Evolutionary conservation across 1,140 invertebrate species (phyloP), one percentile per base, ranked within the genome.

Genomic region (Camponotus floridanus): DNA sequence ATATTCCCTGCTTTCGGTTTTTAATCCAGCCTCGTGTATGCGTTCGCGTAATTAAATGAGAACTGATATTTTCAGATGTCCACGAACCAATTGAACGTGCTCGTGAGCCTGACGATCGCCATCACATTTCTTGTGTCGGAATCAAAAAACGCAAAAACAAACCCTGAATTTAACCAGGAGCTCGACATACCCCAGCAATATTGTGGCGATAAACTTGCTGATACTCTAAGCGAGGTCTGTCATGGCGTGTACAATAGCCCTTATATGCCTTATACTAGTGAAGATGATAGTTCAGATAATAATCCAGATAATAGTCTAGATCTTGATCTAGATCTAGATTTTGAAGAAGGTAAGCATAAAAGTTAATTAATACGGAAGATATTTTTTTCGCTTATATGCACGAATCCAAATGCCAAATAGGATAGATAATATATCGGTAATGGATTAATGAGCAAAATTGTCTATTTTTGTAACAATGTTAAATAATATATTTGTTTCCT

Each of bases 191-290:
- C 85, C 42, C 91, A 91, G 21, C 92, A 92, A 62, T 95, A 95
- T 81, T 95, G 95, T 79, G 95, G 95, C 45, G 88, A 91, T 62
- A 89, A 92, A 76, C 91, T 95, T 39, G 92, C 94, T 3, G 93
- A 91, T 83, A 92, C 92, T 7, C 80, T 95, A n/a, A n/a, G n/a
- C n/a, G n/a, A n/a, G n/a, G n/a, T 95, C 33, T 95, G 95, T 78
- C 89, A 92, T 55, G 94, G 95, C 31, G 86, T 91, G 55, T 95
- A 95, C 68, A n/a, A n/a, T n/a, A n/a, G n/a, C n/a, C n/a, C n/a
- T n/a, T n/a, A n/a, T n/a, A n/a, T n/a, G n/a, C n/a, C n/a, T n/a
- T n/a, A n/a, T n/a, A n/a, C n/a, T n/a, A n/a, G n/a, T n/a, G n/a
- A n/a, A n/a, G n/a, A n/a, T n/a, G n/a, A n/a, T n/a, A n/a, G n/a